Evolutionary conservation across 2,888 invertebrate genomes (phyloP).

Genomic region (Pseudoips prasinana): DNA sequence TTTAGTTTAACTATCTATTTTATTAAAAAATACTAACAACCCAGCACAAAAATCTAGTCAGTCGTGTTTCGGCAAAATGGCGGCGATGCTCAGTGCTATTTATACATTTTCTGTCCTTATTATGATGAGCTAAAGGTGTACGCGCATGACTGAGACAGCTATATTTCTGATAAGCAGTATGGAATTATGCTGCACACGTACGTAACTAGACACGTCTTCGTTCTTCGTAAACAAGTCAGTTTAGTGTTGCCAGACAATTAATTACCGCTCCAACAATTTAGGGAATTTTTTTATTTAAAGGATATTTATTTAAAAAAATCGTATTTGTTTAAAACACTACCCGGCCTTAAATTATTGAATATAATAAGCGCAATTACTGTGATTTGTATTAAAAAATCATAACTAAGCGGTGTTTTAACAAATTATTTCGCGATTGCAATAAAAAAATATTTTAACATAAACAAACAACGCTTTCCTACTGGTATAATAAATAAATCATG

Average conservation of each 20-base stretch:
- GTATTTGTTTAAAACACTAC: no score
- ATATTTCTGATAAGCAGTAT: slow-evolving; percentile 59
- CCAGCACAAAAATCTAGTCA: slow-evolving; percentile 54
- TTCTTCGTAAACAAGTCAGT: slow-evolving; percentile 73
- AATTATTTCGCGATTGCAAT: no score
- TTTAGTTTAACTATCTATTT: slow-evolving; percentile 24
- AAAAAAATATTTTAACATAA: no score
- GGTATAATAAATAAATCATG: no score
- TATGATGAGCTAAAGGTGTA: slow-evolving; percentile 13
- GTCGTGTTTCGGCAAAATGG: slow-evolving; percentile 75
- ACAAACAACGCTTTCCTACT: no score
- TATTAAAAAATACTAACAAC: slow-evolving; percentile 45
- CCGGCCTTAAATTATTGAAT: no score
- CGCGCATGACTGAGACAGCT: slow-evolving; percentile 53
- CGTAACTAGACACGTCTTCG: slow-evolving; percentile 76
- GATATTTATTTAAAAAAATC: no score
- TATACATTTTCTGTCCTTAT: slow-evolving; percentile 63
- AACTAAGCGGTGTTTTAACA: no score
- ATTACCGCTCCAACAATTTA: slow-evolving; percentile 16
- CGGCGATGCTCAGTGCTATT: slow-evolving; percentile 71
- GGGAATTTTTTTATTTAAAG: slow-evolving; percentile 7
- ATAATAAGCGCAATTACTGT: no score
- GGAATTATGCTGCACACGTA: slow-evolving; percentile 73
- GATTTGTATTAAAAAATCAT: no score
- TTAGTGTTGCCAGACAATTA: slow-evolving; percentile 56